Evolutionary conservation across 2,888 invertebrate genomes (phyloP).

Genomic region (Hololepta plana): DNA sequence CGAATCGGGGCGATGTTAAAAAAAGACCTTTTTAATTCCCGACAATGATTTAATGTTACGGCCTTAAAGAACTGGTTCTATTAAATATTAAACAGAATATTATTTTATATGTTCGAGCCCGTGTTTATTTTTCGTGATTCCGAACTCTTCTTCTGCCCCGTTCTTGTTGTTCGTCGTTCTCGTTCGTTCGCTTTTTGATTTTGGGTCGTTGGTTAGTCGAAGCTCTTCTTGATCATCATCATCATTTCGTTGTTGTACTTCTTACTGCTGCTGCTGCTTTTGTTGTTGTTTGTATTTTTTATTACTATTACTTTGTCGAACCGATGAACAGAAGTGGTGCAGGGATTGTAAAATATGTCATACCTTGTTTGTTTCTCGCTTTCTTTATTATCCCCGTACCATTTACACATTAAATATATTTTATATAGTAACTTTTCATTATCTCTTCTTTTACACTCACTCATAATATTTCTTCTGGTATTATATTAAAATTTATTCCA

Average conservation of each 20-base stretch:
- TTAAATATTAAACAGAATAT: constrained; percentile 25
- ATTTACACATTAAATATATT: too few species aligned
- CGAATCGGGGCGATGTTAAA: too few species aligned
- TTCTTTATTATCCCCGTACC: too few species aligned
- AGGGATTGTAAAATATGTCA: constrained; percentile 17
- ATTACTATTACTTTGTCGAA: constrained; percentile 11
- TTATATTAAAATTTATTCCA: too few species aligned
- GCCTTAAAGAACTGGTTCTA: constrained; percentile 20
- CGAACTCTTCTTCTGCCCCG: too few species aligned
- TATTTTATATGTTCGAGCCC: constrained; percentile 20
- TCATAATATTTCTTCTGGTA: constrained; percentile 1
- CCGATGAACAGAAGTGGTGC: constrained; percentile 17
- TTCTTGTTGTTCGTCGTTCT: too few species aligned
- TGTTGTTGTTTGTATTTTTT: too few species aligned
- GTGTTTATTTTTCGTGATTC: constrained; percentile 18
- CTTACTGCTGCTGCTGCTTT: too few species aligned
- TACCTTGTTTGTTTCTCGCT: constrained; percentile 15
- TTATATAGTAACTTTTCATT: constrained; percentile 7
- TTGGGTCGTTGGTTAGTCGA: too few species aligned
- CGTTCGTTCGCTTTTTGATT: too few species aligned
- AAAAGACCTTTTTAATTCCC: constrained; percentile 22
- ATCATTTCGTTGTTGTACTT: too few species aligned
- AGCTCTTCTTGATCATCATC: too few species aligned
- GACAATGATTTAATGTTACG: constrained; percentile 24
- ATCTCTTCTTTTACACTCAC: neutral